Percentiles rank a stretch among this genome's conserved stretches.
Conservation (phyloP, 2,888 invertebrate species). For the Heteromyza rotundicornis region DNA sequence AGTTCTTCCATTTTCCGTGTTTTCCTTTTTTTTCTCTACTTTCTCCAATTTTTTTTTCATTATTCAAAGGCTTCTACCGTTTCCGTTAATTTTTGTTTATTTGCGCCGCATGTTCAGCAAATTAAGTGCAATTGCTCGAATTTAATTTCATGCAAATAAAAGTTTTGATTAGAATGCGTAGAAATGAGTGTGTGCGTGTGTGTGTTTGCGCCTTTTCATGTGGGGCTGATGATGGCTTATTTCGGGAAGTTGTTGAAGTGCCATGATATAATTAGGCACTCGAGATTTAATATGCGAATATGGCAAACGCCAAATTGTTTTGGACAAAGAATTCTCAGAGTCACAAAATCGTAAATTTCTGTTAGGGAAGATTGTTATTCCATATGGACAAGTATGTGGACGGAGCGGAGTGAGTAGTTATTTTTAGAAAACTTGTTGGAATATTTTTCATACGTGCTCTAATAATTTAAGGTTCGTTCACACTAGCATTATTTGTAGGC, state of each 20-base stretch:
- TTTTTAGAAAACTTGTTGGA: too few relatives aligned
- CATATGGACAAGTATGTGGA: too few relatives aligned
- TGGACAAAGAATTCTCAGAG: too few relatives aligned
- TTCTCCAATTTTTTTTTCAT: slow-evolving; percentile 18
- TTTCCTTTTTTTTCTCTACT: slow-evolving; percentile 5
- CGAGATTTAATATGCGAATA: slow-evolving; percentile 26
- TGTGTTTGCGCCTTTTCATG: not conserved
- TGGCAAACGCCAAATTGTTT: too few relatives aligned
- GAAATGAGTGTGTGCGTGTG: not conserved
- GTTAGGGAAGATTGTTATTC: too few relatives aligned
- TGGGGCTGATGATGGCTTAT: slow-evolving; percentile 32
- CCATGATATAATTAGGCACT: slow-evolving; percentile 51
- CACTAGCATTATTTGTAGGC: too few relatives aligned
- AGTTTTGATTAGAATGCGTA: slow-evolving; percentile 51
- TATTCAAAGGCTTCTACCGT: slow-evolving; percentile 5
- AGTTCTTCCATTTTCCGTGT: slow-evolving; percentile 7
- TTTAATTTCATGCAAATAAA: slow-evolving; percentile 60
- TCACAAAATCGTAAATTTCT: too few relatives aligned
- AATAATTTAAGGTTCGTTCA: too few relatives aligned
- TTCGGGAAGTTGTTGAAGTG: slow-evolving; percentile 34
- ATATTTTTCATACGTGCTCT: too few relatives aligned
- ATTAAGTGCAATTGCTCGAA: slow-evolving; percentile 61
- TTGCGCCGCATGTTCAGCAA: slow-evolving; percentile 49
- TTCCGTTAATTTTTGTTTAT: slow-evolving; percentile 42
- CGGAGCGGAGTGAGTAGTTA: too few relatives aligned